Evolutionary conservation across 1,140 invertebrate species (phyloP).

Genomic region (Pseudachorutes palmiensis): DNA sequence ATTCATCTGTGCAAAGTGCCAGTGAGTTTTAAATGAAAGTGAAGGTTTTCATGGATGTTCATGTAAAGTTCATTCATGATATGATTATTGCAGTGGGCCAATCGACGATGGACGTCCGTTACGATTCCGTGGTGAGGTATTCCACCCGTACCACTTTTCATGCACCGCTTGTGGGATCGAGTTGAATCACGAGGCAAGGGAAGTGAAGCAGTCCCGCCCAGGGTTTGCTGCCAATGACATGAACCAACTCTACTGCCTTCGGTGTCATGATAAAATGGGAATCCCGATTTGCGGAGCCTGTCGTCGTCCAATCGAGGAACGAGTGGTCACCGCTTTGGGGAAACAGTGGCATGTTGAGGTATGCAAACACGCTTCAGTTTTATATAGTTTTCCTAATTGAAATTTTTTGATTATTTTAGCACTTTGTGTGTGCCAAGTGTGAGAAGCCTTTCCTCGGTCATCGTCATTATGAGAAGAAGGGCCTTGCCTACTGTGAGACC

Average conservation of each 20-base stretch:
- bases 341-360: constrained; percentile 96
- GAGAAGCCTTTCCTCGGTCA: constrained; percentile 99
- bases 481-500: constrained; percentile 96
- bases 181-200: constrained; percentile 56
- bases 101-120: constrained; percentile 90
- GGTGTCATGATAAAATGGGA: constrained; percentile 99
- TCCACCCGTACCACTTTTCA: constrained; percentile 99
- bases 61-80: too few species aligned
- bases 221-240: constrained; percentile 85
- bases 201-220: constrained; percentile 74
- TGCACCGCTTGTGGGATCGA: constrained; percentile 83
- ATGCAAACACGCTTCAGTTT: not conserved
- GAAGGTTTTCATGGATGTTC: too few species aligned
- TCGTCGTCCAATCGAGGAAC: constrained; percentile 88
- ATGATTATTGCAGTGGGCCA: constrained; percentile 57
- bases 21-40: too few species aligned
- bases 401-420: too few species aligned
- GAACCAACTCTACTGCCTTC: constrained; percentile 92
- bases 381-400: too few species aligned
- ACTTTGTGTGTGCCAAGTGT: constrained; percentile 99
- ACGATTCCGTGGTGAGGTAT: constrained; percentile 91
- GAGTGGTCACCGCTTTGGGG: constrained; percentile 92
- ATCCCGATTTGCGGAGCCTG: constrained; percentile 95
- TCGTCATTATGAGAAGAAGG: constrained; percentile 98
- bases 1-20: constrained; percentile 98